Conservation (phyloP, 2,888 invertebrate species). For the Agrenia bidenticulata region DNA sequence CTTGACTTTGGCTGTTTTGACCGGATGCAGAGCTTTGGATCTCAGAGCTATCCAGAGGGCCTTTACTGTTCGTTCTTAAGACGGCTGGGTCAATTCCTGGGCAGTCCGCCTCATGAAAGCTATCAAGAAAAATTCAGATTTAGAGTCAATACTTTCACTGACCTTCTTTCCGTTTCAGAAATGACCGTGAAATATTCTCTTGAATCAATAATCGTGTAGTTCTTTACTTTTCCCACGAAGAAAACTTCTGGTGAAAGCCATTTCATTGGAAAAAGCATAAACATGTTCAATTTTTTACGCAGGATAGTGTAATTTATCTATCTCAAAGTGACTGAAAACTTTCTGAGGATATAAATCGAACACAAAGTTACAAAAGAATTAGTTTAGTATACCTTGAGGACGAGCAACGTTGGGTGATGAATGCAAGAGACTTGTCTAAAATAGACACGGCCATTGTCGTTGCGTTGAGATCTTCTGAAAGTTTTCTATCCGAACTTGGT, state of each 20-base stretch:
- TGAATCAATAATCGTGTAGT: too few species aligned
- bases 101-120: constrained; percentile 42
- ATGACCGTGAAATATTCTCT: too few species aligned
- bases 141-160: too few species aligned
- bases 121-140: constrained; percentile 18
- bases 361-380: too few species aligned
- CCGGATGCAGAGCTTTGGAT: constrained; percentile 25
- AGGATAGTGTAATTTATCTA: too few species aligned
- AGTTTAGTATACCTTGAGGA: constrained; percentile 34
- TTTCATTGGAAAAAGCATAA: too few species aligned
- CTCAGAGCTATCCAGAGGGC: constrained; percentile 29
- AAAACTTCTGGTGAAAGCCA: too few species aligned
- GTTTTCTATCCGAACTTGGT: constrained; percentile 17
- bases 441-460: constrained; percentile 49
- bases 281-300: too few species aligned
- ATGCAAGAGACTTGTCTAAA: constrained; percentile 50
- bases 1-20: constrained; percentile 22
- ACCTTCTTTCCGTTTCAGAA: too few species aligned
- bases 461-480: constrained; percentile 26
- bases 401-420: constrained; percentile 48
- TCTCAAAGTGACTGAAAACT: too few species aligned
- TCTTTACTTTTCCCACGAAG: too few species aligned
- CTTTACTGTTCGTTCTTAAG: constrained; percentile 38
- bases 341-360: too few species aligned
- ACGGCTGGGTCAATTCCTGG: constrained; percentile 40